These are phyloP conservation scores for Caenorhabditis briggsae DNA, from an alignment of 1,140 invertebrate genomes.

Conservation along the genomic window DNA sequence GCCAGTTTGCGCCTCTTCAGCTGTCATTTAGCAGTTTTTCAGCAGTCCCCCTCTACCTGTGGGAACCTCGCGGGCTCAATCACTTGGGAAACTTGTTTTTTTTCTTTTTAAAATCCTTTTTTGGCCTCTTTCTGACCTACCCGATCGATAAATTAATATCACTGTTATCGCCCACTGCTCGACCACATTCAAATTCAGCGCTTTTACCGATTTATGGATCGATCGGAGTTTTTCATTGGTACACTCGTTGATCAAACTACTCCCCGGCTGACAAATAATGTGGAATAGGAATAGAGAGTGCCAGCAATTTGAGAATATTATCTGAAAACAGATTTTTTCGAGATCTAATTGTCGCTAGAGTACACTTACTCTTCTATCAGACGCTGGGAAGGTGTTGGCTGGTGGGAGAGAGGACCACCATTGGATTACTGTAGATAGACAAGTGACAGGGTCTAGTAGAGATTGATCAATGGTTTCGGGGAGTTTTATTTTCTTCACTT, in stretches of 20 bases:
- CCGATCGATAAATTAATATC: not conserved
- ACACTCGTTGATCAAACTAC: conserved; percentile 6
- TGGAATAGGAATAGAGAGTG: conserved; percentile 53
- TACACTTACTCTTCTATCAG: not conserved
- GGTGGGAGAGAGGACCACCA: conserved; percentile 6
- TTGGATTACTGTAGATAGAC: conserved; percentile 38
- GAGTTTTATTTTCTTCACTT: not conserved
- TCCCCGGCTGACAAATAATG: not conserved
- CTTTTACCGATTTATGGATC: not conserved
- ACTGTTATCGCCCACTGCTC: conserved; percentile 45
- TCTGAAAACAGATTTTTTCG: conserved; percentile 4
- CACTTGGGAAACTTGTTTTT: too few relatives aligned
- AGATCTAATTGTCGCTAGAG: not conserved
- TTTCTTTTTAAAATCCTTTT: too few relatives aligned
- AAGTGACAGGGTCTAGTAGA: not conserved
- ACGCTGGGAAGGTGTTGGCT: conserved; percentile 48
- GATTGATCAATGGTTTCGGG: not conserved
- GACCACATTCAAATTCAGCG: conserved; percentile 26
- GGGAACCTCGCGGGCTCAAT: too few relatives aligned
- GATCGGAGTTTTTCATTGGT: conserved; percentile 36
- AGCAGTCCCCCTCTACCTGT: too few relatives aligned
- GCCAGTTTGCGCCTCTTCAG: too few relatives aligned
- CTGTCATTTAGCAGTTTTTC: too few relatives aligned
- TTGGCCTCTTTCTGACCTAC: not conserved
- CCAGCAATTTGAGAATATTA: conserved; percentile 56